Evolutionary conservation across 2,797 vertebrate genomes (phyloP), one percentile per base, ranked within the genome.

Genomic region (Premnoplex brunnescens): DNA sequence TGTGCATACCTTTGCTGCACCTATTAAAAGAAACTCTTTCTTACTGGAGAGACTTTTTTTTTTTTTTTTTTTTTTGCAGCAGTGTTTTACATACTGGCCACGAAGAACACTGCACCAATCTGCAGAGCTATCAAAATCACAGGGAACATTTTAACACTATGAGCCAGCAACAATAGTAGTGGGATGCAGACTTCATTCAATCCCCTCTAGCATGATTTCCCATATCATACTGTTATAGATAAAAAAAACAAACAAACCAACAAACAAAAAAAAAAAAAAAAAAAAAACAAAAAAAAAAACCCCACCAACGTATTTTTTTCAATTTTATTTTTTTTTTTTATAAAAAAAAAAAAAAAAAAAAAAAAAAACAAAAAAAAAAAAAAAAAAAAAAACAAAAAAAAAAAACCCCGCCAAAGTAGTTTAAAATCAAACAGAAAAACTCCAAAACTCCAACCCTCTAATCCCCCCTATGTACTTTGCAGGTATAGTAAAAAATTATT

Each of bases 81-180:
- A 94, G 7, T 64, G 44, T 71, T 96, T 95, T 95, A 67, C 85
- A 93, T 95, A 82, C 69, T 79, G 76, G 48, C 85, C 85, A 74
- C 5, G 0, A 60, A 88, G 44, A 85, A 10, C 75, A 68, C 88
- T 95, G 95, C 92, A 88, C 46, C 89, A 91, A 12, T 85, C 83
- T 97, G 88, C 91, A 90, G 91, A 95, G 74, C 81, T 91, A 79
- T 71, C 59, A 74, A 85, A 90, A 86, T 68, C 52, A 36, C 43
- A 73, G 28, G 22, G 58, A 81, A n/a, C 2, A 4, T 73, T 91
- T 87, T 63, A 88, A 17, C 36, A 20, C 56, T 56, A 6, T 43
- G 64, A 90, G 36, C 46, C 72, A 80, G 30, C 9, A 81, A 36
- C 59, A 80, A 41, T 10, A 74, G 30, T 7, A 73, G 39, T 15